Evolutionary conservation across 2,113 vertebrate genomes (phyloP).

Genomic region (Arvicanthis niloticus): DNA sequence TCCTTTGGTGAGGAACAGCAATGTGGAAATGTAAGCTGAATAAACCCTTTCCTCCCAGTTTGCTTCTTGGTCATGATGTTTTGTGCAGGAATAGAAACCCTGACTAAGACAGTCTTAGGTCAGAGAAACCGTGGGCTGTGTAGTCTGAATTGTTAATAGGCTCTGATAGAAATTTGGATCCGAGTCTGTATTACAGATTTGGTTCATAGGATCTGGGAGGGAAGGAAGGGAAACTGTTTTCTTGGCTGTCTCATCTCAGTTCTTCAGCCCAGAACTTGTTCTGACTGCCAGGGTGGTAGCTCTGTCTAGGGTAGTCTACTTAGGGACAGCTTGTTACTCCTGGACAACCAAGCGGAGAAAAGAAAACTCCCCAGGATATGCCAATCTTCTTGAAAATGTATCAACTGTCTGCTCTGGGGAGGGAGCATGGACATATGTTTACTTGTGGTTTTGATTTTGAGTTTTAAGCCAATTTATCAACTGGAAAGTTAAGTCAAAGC

Average conservation of each 20-base stretch:
- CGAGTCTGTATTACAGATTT: background rate
- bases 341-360: background rate
- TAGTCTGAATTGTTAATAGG: background rate
- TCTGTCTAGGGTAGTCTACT: background rate
- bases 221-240: background rate
- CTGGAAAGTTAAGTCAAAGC: background rate
- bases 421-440: background rate
- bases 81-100: too few relatives aligned
- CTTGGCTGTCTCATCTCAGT: background rate
- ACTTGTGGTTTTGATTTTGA: slow-evolving; percentile 31
- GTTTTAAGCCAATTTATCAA: slow-evolving; percentile 31
- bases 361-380: background rate
- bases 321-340: background rate
- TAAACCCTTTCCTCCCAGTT: too few relatives aligned
- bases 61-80: too few relatives aligned
- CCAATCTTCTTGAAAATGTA: slow-evolving; percentile 29
- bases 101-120: background rate
- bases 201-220: background rate
- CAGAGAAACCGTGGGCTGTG: background rate
- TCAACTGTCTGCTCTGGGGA: background rate
- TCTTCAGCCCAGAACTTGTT: background rate
- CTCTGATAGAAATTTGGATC: background rate
- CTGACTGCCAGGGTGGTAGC: background rate
- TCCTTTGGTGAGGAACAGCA: too few relatives aligned
- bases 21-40: too few relatives aligned